phyloP scores from a whole-genome alignment of 2,888 invertebrate species.

The Troides oblongomaculatus region DNA sequence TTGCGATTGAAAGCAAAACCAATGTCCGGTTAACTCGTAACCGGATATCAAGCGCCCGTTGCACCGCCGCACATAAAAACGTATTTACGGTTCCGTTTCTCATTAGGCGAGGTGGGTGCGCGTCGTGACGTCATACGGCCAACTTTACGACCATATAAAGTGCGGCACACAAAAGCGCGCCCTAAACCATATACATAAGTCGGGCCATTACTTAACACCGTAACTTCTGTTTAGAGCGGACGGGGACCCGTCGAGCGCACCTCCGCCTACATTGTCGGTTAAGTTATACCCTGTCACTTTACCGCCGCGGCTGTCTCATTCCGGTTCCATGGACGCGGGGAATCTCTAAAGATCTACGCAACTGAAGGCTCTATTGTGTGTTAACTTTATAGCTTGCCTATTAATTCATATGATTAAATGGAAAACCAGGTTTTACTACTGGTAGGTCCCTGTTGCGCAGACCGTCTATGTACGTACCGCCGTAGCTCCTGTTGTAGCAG shows the following conservation, averaged over 20 bases:
- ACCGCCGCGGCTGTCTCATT: conserved; percentile 51
- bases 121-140: conserved; percentile 45
- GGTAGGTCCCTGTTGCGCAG: too few species aligned
- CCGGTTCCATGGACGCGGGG: conserved; percentile 5
- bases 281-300: conserved; percentile 59
- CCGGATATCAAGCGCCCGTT: too few species aligned
- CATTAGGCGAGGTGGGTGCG: conserved; percentile 53
- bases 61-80: conserved; percentile 38
- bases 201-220: conserved; percentile 63
- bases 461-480: too few species aligned
- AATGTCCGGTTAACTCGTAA: too few species aligned
- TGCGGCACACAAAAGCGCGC: conserved; percentile 49
- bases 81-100: conserved; percentile 50
- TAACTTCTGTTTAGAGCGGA: conserved; percentile 65
- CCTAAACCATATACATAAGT: conserved; percentile 43
- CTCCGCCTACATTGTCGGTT: conserved; percentile 54
- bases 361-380: background rate
- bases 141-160: conserved; percentile 66
- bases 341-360: conserved; percentile 14
- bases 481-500: too few species aligned
- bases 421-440: too few species aligned
- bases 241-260: conserved; percentile 44
- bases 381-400: too few species aligned
- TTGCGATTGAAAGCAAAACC: too few species aligned
- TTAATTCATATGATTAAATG: too few species aligned